Evolutionary conservation across 2,797 vertebrate species (phyloP).

Genomic region (Eulemur coronatus): DNA sequence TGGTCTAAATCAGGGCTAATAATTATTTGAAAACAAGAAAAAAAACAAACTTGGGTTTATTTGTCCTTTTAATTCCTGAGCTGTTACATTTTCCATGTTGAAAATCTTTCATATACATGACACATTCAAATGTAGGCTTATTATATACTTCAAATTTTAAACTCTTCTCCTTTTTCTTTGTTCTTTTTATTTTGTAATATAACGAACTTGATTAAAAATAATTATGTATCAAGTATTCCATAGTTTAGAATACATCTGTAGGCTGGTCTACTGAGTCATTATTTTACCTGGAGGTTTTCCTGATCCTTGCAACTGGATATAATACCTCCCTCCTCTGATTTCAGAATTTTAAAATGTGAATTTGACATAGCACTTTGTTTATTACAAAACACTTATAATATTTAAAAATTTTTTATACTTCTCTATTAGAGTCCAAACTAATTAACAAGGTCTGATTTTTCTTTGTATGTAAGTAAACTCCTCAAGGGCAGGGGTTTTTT

Average conservation of each 20-base stretch:
- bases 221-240: not conserved
- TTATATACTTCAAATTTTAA: not conserved
- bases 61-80: constrained; percentile 21
- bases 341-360: not conserved
- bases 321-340: not conserved
- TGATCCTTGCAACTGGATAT: not conserved
- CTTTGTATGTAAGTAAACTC: not conserved
- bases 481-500: not conserved
- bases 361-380: not conserved
- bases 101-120: constrained; percentile 15
- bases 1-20: constrained; percentile 33
- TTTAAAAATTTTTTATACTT: not conserved
- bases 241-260: not conserved
- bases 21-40: constrained; percentile 51
- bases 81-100: not conserved
- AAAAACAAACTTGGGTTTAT: not conserved
- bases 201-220: constrained; percentile 2
- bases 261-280: not conserved
- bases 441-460: constrained; percentile 1
- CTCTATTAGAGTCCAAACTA: not conserved
- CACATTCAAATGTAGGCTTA: not conserved
- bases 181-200: constrained; percentile 24
- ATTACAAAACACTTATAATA: not conserved
- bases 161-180: not conserved
- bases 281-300: not conserved